These are phyloP conservation scores for Tricholaema leucomelas DNA, from an alignment of 2,113 vertebrate genomes.

Conservation along the genomic window DNA sequence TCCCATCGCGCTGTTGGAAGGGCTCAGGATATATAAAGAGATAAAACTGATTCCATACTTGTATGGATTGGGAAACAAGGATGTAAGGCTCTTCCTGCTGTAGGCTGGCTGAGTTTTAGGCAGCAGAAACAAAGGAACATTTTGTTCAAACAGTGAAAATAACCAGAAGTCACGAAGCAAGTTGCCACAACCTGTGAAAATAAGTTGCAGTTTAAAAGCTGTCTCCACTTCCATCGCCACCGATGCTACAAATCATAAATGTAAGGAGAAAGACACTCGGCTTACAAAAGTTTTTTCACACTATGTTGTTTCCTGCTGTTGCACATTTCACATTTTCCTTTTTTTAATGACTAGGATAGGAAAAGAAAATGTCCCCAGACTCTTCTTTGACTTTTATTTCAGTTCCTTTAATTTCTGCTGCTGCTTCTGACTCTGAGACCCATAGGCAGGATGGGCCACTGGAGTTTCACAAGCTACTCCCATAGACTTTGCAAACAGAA, in stretches of 20 bases:
- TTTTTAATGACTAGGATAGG: background rate
- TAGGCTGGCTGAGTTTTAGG: background rate
- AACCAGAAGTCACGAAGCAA: background rate
- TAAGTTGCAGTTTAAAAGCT: background rate
- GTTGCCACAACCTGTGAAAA: background rate
- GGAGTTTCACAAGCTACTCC: background rate
- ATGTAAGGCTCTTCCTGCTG: background rate
- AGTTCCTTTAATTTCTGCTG: background rate
- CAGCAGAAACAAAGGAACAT: background rate
- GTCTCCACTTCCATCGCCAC: background rate
- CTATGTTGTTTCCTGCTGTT: background rate
- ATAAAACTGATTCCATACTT: background rate
- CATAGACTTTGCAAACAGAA: background rate
- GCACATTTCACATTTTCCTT: background rate
- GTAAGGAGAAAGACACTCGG: background rate
- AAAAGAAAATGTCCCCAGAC: background rate
- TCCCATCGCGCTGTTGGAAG: background rate
- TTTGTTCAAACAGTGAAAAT: background rate
- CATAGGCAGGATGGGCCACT: background rate
- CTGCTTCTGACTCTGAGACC: background rate
- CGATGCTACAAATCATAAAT: background rate
- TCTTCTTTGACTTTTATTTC: background rate
- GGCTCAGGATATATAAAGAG: background rate
- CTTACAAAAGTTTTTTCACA: background rate
- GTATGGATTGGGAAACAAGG: background rate